phyloP scores from a whole-genome alignment of 2,888 invertebrate genomes.

The Drosophila barbarae region DNA sequence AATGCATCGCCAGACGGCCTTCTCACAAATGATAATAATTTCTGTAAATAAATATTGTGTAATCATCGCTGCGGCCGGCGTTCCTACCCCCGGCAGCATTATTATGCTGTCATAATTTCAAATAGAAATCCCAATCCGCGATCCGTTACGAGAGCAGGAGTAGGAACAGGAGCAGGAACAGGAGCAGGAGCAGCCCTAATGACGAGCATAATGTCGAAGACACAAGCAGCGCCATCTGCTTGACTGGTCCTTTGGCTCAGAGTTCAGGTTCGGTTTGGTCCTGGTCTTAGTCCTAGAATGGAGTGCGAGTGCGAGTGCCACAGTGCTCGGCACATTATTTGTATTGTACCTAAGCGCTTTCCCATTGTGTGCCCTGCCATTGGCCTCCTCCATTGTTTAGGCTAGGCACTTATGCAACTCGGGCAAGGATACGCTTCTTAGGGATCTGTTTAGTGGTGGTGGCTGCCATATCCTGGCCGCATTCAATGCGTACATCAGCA shows the following conservation, averaged over 20 bases:
- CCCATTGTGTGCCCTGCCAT: slow-evolving; percentile 40
- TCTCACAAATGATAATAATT: slow-evolving; percentile 70
- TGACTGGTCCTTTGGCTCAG: slow-evolving; percentile 15
- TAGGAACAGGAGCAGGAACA: slow-evolving; percentile 22
- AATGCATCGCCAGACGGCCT: slow-evolving; percentile 34
- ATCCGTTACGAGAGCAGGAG: slow-evolving; percentile 45
- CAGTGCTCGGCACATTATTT: slow-evolving; percentile 37
- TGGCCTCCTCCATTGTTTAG: slow-evolving; percentile 62
- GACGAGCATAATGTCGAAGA: slow-evolving; percentile 66
- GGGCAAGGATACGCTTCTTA: slow-evolving; percentile 2
- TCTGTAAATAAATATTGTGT: slow-evolving; percentile 67
- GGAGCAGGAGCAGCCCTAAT: slow-evolving; percentile 41
- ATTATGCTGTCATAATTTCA: slow-evolving; percentile 66
- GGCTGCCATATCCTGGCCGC: neutral
- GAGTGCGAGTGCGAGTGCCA: slow-evolving; percentile 24
- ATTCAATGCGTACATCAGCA: neutral
- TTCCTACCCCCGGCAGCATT: slow-evolving; percentile 50
- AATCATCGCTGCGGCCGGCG: slow-evolving; percentile 59
- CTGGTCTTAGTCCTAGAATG: neutral
- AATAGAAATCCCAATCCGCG: slow-evolving; percentile 59
- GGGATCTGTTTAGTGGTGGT: slow-evolving; percentile 5
- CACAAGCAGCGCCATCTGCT: slow-evolving; percentile 56
- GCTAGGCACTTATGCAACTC: slow-evolving; percentile 67
- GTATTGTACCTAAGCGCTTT: slow-evolving; percentile 45
- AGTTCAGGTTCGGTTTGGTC: neutral